Evolutionary conservation across 2,113 vertebrate genomes (phyloP).

Genomic region (Limnothrissa miodon): DNA sequence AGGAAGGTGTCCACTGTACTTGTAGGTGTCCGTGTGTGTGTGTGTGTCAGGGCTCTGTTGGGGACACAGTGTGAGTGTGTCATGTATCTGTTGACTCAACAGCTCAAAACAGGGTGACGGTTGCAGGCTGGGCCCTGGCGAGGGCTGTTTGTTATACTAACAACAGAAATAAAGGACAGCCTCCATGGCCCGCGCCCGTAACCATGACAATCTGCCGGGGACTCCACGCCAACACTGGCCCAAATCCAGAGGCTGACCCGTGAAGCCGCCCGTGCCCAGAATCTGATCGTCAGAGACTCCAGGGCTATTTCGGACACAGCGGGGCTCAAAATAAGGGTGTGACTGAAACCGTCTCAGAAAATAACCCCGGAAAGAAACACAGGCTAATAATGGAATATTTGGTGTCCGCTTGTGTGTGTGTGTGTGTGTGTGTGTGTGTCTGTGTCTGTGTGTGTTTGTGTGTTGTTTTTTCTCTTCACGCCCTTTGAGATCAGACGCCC

Average conservation of each 20-base stretch:
- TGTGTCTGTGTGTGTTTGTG: slow-evolving; percentile 28
- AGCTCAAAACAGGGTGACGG: slow-evolving; percentile 42
- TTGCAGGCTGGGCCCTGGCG: slow-evolving; percentile 39
- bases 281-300: neutral
- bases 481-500: neutral
- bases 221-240: neutral
- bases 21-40: neutral
- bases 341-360: neutral
- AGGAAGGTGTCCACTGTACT: neutral
- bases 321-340: neutral
- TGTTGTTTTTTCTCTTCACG: slow-evolving; percentile 21
- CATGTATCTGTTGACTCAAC: slow-evolving; percentile 61
- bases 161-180: slow-evolving; percentile 48
- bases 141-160: slow-evolving; percentile 63
- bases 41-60: slow-evolving; percentile 1
- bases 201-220: neutral
- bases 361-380: neutral
- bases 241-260: neutral
- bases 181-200: slow-evolving; percentile 25
- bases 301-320: neutral
- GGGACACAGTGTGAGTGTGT: slow-evolving; percentile 48
- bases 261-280: neutral
- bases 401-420: slow-evolving; percentile 27
- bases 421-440: slow-evolving; percentile 24
- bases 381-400: slow-evolving; percentile 1